Evolutionary conservation across 2,113 vertebrate genomes (phyloP).

Genomic region (Lipotes vexillifer): DNA sequence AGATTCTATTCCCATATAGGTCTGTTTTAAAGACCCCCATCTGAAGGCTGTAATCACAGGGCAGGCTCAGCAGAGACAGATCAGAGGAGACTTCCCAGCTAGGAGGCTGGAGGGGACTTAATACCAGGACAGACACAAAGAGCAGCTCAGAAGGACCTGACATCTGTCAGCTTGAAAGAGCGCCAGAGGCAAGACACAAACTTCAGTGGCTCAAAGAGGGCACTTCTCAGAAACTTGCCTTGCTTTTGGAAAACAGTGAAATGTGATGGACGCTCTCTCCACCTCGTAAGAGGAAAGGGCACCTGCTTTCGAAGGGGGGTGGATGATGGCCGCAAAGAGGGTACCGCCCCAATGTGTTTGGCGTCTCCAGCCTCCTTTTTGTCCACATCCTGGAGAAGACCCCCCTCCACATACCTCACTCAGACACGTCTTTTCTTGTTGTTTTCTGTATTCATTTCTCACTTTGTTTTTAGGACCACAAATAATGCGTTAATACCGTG

Average conservation of each 20-base stretch:
- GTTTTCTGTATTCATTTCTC: background rate
- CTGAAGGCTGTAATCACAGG: background rate
- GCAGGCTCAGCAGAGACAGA: background rate
- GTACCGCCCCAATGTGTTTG: rapidly evolving
- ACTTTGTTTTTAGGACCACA: background rate
- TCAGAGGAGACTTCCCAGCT: background rate
- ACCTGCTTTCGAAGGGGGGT: background rate
- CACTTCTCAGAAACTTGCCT: background rate
- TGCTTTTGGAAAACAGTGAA: background rate
- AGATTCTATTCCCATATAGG: background rate
- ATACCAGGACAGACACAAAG: slow-evolving; percentile 13
- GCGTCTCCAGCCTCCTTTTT: too few relatives aligned
- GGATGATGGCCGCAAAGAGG: rapidly evolving
- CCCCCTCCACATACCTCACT: background rate
- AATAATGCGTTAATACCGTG: background rate
- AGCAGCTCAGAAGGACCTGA: background rate
- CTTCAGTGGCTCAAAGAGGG: background rate
- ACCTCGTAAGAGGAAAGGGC: background rate
- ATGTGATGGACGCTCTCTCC: background rate
- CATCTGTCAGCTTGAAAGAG: slow-evolving; percentile 17
- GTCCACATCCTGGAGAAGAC: background rate
- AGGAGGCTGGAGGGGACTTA: background rate
- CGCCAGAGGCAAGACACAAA: background rate
- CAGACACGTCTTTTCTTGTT: background rate
- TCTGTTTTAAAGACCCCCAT: background rate